Evolutionary conservation across 1,140 invertebrate genomes (phyloP).

Genomic region (Eriosoma lanigerum): DNA sequence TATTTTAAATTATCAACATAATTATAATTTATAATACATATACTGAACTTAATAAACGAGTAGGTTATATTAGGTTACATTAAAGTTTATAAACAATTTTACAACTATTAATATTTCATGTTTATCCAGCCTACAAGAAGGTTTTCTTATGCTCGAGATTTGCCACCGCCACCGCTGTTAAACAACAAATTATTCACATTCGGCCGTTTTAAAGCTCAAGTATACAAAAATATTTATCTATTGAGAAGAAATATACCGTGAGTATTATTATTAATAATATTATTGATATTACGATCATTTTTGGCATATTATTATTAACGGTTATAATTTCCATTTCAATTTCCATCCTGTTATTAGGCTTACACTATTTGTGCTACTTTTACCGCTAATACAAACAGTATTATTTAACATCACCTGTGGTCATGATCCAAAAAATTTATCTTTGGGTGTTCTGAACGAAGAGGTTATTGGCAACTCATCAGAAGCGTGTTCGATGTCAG

Average conservation of each 20-base stretch:
- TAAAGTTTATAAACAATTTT: no score
- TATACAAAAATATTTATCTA: slow-evolving; percentile 55
- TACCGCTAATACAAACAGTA: slow-evolving; percentile 53
- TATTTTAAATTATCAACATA: no score
- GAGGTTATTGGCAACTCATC: slow-evolving; percentile 3
- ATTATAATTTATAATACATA: no score
- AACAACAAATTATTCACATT: slow-evolving; percentile 45
- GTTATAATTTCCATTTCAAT: no score
- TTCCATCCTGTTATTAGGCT: slow-evolving; percentile 48
- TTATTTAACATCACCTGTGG: slow-evolving; percentile 54
- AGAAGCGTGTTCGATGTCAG: slow-evolving; percentile 15
- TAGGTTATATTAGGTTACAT: no score
- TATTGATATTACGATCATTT: neutral
- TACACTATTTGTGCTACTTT: slow-evolving; percentile 52
- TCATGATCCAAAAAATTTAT: slow-evolving; percentile 51
- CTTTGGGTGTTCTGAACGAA: slow-evolving; percentile 53
- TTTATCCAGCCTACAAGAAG: slow-evolving; percentile 6
- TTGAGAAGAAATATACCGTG: slow-evolving; percentile 45
- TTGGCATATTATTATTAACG: neutral
- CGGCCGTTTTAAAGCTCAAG: slow-evolving; percentile 55
- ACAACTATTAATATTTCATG: neutral
- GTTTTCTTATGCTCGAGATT: slow-evolving; percentile 27
- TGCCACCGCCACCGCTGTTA: slow-evolving; percentile 49
- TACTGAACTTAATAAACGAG: no score
- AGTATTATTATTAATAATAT: slow-evolving; percentile 14